Percentiles rank a stretch among this genome's conserved stretches.
Evolutionary conservation across 2,113 vertebrate species (phyloP).

Genomic region (Perca schrenkii): DNA sequence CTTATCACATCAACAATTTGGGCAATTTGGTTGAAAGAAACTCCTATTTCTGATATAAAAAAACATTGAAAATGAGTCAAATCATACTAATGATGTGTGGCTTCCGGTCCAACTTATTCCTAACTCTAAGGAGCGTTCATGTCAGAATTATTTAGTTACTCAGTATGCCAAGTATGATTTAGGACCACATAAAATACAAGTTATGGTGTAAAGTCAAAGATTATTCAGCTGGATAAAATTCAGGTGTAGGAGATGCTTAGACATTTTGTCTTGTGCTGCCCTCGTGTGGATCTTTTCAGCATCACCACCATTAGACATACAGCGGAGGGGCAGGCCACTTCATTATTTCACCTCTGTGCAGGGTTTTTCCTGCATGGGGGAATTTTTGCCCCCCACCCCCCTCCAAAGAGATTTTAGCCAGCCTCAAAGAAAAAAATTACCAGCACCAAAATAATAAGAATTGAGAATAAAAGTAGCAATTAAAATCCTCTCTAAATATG

Average conservation of each 20-base stretch:
- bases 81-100: background rate
- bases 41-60: too few species aligned
- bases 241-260: background rate
- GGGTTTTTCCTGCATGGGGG: too few species aligned
- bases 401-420: too few species aligned
- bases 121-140: background rate
- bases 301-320: background rate
- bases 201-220: background rate
- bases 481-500: too few species aligned
- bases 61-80: too few species aligned
- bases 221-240: background rate
- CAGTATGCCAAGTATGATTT: background rate
- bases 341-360: background rate
- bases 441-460: too few species aligned
- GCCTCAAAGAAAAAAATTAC: too few species aligned
- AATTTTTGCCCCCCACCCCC: too few species aligned
- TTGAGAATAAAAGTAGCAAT: too few species aligned
- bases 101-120: background rate
- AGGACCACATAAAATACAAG: background rate
- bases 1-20: too few species aligned
- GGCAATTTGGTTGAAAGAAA: too few species aligned
- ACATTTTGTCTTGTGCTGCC: conserved; percentile 36
- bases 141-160: background rate
- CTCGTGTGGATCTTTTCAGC: conserved; percentile 34
- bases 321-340: background rate